A percentile compares a stretch with the other conserved stretches of the same genome.
Conservation (phyloP, 1,140 invertebrate species). For the Gyrodactylus bullatarudis region DNA sequence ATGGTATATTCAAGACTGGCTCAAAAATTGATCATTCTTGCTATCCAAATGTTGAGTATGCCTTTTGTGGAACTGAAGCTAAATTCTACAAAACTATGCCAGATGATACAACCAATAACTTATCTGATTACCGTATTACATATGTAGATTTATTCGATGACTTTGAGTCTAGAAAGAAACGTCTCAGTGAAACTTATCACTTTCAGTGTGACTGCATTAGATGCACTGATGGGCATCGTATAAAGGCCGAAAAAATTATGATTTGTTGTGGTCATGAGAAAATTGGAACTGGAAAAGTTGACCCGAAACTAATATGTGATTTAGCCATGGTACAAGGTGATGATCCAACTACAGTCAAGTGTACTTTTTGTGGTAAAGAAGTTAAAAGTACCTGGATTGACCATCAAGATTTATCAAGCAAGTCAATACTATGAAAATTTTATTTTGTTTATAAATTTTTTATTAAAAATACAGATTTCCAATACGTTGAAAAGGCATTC, state of each 20-base stretch:
- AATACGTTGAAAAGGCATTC: too few species aligned
- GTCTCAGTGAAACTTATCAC: background rate
- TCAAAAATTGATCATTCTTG: background rate
- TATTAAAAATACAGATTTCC: too few species aligned
- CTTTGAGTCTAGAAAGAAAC: background rate
- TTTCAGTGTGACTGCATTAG: background rate
- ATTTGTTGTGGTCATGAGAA: background rate
- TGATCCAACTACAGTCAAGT: too few species aligned
- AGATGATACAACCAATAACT: background rate
- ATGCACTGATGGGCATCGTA: background rate
- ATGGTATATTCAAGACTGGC: background rate
- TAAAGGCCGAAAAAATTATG: background rate
- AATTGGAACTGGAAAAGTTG: too few species aligned
- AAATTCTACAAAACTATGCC: background rate
- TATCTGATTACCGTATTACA: background rate
- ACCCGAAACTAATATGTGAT: too few species aligned
- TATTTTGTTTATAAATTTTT: too few species aligned
- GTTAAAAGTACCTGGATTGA: too few species aligned
- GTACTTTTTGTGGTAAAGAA: too few species aligned
- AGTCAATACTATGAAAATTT: too few species aligned
- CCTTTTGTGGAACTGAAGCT: background rate
- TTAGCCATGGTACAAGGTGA: too few species aligned
- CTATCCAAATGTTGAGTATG: background rate
- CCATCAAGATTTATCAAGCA: too few species aligned
- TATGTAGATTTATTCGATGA: background rate